phyloP scores from a whole-genome alignment of 2,888 invertebrate genomes.

The Candidula unifasciata region DNA sequence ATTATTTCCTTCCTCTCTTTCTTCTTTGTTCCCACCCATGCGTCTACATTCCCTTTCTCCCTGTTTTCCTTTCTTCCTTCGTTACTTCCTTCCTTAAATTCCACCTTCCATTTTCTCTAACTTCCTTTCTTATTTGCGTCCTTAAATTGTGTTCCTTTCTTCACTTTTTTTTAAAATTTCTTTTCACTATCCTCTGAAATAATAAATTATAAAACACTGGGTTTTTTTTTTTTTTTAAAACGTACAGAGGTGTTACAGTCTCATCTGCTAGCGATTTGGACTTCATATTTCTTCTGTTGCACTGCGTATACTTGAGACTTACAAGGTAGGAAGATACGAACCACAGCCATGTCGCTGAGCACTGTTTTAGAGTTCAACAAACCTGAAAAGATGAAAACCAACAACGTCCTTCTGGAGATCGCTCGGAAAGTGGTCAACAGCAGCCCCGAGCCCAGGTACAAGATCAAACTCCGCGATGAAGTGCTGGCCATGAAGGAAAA shows the following conservation, averaged over 20 bases:
- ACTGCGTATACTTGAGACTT: background rate
- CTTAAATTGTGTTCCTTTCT: too few species aligned
- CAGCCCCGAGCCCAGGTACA: constrained; percentile 15
- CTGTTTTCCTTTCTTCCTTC: too few species aligned
- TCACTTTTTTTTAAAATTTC: too few species aligned
- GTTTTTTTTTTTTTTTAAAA: background rate
- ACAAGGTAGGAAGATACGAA: background rate
- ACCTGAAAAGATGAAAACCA: background rate
- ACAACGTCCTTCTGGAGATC: background rate
- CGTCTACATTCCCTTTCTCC: too few species aligned
- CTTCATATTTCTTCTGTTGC: background rate
- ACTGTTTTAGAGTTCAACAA: background rate
- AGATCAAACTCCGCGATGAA: constrained; percentile 33
- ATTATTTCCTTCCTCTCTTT: too few species aligned
- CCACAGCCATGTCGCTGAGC: background rate
- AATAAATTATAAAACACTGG: background rate
- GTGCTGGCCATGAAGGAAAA: constrained; percentile 44
- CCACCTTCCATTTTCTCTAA: too few species aligned
- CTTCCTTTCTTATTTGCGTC: too few species aligned
- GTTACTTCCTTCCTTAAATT: too few species aligned
- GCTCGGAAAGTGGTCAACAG: constrained; percentile 32
- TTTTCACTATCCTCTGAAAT: too few species aligned
- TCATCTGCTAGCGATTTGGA: background rate
- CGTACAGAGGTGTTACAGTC: background rate
- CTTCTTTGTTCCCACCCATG: too few species aligned